Base-by-base conservation (phyloP, 2,797 vertebrate species). In the Argyrosomus regius region DNA sequence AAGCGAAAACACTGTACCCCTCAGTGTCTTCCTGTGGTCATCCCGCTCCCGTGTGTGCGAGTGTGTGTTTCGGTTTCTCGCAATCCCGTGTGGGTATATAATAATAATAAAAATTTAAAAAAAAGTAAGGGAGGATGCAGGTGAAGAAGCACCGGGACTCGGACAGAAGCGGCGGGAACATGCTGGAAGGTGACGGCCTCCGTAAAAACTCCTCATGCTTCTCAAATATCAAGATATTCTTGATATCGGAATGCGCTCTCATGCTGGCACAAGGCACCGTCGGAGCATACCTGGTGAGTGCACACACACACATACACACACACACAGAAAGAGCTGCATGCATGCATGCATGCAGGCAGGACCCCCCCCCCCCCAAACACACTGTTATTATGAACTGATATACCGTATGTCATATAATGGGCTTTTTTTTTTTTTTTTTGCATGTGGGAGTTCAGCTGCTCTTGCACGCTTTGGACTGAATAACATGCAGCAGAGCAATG, bases 251-350 rank as follows among this genome's bases (percentile, higher is more conserved):
- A 94, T 99, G 98, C 89, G 98, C 98, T n/a, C 94, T 99, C 83
- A 98, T 99, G 98, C 89, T 99, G 95, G 98, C 98, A 11, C 98
- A 99, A 93, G 98, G 98, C 90, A 99, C 98, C 7, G 98, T 99
- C 61, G 98, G 98, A 86, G 98, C 98, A 18, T 99, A 99, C 95
- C 96, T 99, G 98, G 98, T 99, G 92, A 99, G 98, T 97, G 41
- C 58, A 64, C 82, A n/a, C 68, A 65, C 3, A 45, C 41, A 43
- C 39, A 41, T 0, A 41, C 6, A 41, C 39, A 39, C 43, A 43
- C 10, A 43, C 11, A 13, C 13, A 45, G 43, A 14, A 9, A 39
- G 35, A 39, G 35, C 35, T 39, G 35, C 8, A 39, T 39, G 35
- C 35, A 9, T 26, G 22, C 22, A 22, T 35, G 35, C 53, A 26